These are phyloP conservation scores for Alcis repandata DNA, from an alignment of 2,888 invertebrate genomes.

Conservation along the genomic window DNA sequence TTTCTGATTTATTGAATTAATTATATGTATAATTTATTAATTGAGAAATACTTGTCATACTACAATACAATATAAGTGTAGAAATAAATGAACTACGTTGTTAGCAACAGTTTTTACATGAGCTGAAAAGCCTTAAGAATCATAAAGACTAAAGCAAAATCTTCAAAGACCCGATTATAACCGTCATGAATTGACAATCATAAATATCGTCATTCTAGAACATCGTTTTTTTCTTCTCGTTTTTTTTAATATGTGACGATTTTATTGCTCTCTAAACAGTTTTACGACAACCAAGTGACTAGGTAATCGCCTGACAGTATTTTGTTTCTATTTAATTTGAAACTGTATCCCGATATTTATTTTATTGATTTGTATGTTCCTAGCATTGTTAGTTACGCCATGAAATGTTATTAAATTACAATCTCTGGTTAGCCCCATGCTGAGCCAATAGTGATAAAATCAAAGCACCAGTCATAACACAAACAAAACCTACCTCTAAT, in stretches of 20 bases:
- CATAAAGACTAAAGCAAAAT: no score
- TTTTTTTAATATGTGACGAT: neutral
- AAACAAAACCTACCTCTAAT: constrained; percentile 21
- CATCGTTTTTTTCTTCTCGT: neutral
- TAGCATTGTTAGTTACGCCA: neutral
- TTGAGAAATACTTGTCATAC: no score
- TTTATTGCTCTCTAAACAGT: neutral
- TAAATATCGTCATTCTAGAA: no score
- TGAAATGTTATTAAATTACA: constrained; percentile 20
- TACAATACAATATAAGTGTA: no score
- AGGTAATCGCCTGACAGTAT: neutral
- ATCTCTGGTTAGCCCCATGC: constrained; percentile 19
- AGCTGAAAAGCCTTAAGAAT: no score
- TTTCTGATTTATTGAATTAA: no score
- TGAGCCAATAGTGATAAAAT: constrained; percentile 35
- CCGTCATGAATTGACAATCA: no score
- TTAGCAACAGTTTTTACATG: no score
- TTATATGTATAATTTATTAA: no score
- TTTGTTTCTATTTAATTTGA: constrained; percentile 1
- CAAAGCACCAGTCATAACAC: constrained; percentile 27
- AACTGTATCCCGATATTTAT: neutral
- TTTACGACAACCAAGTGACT: neutral
- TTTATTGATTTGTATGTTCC: neutral
- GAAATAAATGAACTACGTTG: no score
- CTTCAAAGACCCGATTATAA: no score